Evolutionary conservation across 2,113 vertebrate species (phyloP).

Genomic region (Thymallus thymallus): DNA sequence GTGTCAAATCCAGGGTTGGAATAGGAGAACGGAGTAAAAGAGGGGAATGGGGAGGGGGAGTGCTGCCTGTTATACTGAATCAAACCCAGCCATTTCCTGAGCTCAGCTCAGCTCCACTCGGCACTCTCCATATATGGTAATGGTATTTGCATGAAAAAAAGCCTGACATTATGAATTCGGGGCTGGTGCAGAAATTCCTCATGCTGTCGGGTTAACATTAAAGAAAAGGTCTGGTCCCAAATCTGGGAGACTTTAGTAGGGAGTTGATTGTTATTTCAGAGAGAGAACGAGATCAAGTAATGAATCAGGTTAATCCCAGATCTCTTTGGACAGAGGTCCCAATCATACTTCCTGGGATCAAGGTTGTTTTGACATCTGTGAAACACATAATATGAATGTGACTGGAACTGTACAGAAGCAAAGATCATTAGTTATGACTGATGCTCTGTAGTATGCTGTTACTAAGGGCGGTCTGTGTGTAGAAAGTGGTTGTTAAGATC

Average conservation of each 20-base stretch:
- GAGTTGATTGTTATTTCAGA: slow-evolving; percentile 15
- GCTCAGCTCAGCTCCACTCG: slow-evolving; percentile 62
- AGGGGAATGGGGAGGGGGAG: too few species aligned
- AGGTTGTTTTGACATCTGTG: not conserved
- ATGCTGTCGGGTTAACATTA: slow-evolving; percentile 53
- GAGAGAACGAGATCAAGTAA: slow-evolving; percentile 7
- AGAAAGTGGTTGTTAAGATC: slow-evolving; percentile 20
- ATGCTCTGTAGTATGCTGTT: not conserved
- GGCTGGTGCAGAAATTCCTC: slow-evolving; percentile 65
- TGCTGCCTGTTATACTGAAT: slow-evolving; percentile 74
- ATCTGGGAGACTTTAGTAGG: slow-evolving; percentile 12
- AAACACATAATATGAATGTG: not conserved
- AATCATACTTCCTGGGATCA: not conserved
- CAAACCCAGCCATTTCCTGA: slow-evolving; percentile 78
- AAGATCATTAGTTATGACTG: slow-evolving; percentile 7
- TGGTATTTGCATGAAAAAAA: slow-evolving; percentile 80
- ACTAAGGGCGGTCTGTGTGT: slow-evolving; percentile 1
- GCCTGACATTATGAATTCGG: slow-evolving; percentile 68
- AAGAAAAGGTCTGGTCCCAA: slow-evolving; percentile 43
- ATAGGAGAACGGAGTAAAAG: too few species aligned
- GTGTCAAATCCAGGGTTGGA: slow-evolving; percentile 46
- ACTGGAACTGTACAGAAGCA: not conserved
- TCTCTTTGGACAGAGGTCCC: not conserved
- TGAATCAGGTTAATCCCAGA: not conserved
- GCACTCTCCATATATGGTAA: slow-evolving; percentile 78